Evolutionary conservation across 2,113 vertebrate genomes (phyloP), one percentile per base, ranked within the genome.

Genomic region (Pionites leucogaster): DNA sequence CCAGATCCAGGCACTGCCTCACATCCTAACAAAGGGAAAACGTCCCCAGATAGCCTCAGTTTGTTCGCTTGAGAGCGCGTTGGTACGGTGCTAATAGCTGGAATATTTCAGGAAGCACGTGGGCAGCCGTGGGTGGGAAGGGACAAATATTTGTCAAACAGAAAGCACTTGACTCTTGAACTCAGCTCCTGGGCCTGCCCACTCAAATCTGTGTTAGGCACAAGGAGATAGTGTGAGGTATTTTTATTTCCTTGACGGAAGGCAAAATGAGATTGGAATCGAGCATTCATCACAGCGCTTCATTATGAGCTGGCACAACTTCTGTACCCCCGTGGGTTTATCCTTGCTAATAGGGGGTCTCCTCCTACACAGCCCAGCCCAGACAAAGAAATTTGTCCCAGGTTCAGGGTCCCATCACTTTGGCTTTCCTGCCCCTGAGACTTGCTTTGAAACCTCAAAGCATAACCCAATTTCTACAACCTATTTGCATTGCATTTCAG

Each of bases 111-210:
- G 86, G 85, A 41, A 88, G 87, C 67, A 0, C 1, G 68, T 86
- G 78, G 95, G 95, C 88, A 75, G 90, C 62, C 4, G 76, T 91
- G 90, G 93, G 92, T 65, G 93, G 83, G 77, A 16, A 95, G 83
- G 93, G 80, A 96, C 87, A 94, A 92, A 93, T 86, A 92, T 88
- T 96, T 96, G 88, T 95, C 84, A 81, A 96, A 93, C 94, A 94
- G 77, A 93, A 92, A 13, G 41, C 86, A 41, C 67, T 78, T 67
- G 92, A 88, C 90, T 86, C 89, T 63, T 90, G 92, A 94, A 87
- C 90, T 53, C 82, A 19, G 89, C 91, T 93, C 62, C 78, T 75
- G 76, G 64, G 92, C 78, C 75, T 91, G 59, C 90, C 93, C 91
- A 90, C 93, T 81, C 88, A 60, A 77, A 76, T 65, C 89, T 77